Evolutionary conservation across 2,888 invertebrate species (phyloP).

Genomic region (Pristionchus mayeri): DNA sequence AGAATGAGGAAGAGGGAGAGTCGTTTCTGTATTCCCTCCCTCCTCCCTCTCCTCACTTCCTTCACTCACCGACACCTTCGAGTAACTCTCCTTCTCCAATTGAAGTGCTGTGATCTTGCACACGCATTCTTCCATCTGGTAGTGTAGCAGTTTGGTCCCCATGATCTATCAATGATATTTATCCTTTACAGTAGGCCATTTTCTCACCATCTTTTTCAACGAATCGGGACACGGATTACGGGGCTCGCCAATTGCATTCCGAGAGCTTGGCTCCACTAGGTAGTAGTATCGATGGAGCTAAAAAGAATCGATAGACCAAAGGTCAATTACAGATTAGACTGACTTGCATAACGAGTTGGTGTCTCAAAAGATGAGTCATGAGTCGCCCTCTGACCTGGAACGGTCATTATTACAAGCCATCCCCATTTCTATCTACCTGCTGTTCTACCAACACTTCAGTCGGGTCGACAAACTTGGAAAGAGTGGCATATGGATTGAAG

Average conservation of each 20-base stretch:
- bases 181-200: not conserved
- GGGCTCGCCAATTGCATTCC: not conserved
- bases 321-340: not conserved
- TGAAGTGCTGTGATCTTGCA: slow-evolving; percentile 2
- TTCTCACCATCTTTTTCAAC: slow-evolving; percentile 12
- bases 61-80: slow-evolving; percentile 8
- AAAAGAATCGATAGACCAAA: not conserved
- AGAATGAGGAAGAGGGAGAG: not conserved
- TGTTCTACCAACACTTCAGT: slow-evolving; percentile 50
- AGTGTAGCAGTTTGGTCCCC: not conserved
- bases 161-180: not conserved
- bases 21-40: not conserved
- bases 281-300: slow-evolving; percentile 49
- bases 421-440: slow-evolving; percentile 40
- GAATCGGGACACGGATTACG: slow-evolving; percentile 17
- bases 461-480: slow-evolving; percentile 56
- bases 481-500: slow-evolving; percentile 65
- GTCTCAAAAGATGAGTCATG: slow-evolving; percentile 63
- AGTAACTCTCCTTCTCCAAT: slow-evolving; percentile 37
- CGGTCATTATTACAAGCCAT: too few relatives aligned
- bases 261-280: not conserved
- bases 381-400: slow-evolving; percentile 54
- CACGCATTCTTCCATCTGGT: not conserved
- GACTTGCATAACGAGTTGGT: slow-evolving; percentile 69
- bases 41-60: not conserved